Conservation (phyloP, 2,113 vertebrate genomes). For the Daubentonia madagascariensis region DNA sequence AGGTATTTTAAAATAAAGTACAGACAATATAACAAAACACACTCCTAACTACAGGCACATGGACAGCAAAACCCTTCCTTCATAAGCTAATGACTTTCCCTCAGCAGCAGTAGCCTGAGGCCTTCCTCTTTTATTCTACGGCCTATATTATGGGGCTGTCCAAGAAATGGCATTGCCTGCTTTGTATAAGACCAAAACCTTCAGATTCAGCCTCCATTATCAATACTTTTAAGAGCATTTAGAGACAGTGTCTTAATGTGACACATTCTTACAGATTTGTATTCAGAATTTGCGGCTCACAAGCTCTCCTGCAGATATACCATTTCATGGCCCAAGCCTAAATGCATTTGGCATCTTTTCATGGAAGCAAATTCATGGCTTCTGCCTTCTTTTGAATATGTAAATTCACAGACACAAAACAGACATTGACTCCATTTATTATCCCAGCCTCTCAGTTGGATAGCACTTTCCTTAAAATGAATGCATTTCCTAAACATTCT, state of each 20-base stretch:
- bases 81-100: background rate
- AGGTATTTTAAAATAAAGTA: conserved; percentile 27
- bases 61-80: background rate
- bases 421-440: background rate
- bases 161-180: background rate
- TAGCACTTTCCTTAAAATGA: conserved; percentile 32
- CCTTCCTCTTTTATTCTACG: background rate
- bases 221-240: background rate
- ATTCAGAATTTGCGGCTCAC: background rate
- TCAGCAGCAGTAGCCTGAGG: background rate
- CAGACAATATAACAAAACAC: background rate
- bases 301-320: background rate
- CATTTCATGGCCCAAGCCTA: background rate
- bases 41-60: background rate
- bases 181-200: background rate
- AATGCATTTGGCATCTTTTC: background rate
- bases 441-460: background rate
- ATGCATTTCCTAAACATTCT: background rate
- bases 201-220: background rate
- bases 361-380: background rate
- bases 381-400: conserved; percentile 1
- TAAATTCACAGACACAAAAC: conserved; percentile 15
- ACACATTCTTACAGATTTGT: background rate
- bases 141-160: background rate
- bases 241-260: background rate